phyloP scores from a whole-genome alignment of 2,797 vertebrate genomes.

The Cyprinodon diabolis region DNA sequence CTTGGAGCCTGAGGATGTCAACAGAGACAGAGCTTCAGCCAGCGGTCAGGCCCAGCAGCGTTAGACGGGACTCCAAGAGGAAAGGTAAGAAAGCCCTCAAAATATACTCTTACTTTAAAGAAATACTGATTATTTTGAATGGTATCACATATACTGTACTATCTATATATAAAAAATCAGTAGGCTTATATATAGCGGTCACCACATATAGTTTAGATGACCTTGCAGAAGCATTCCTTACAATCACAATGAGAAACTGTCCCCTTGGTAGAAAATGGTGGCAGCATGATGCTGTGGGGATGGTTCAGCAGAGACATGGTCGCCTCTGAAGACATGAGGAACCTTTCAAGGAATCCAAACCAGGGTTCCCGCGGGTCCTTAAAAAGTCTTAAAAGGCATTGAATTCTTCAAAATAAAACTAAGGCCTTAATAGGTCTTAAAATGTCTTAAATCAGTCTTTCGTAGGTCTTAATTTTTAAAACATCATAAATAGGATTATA shows the following conservation, averaged over 20 bases:
- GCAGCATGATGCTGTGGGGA: not conserved
- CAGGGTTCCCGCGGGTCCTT: too few relatives aligned
- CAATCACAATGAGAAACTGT: not conserved
- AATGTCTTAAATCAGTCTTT: too few relatives aligned
- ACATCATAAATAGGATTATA: too few relatives aligned
- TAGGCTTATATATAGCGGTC: too few relatives aligned
- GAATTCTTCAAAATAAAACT: too few relatives aligned
- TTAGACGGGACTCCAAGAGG: slow-evolving; percentile 83
- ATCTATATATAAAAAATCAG: too few relatives aligned
- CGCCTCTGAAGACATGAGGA: not conserved
- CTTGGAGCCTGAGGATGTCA: slow-evolving; percentile 78
- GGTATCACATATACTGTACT: not conserved
- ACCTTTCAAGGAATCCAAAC: not conserved
- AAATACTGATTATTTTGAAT: not conserved
- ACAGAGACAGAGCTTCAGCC: slow-evolving; percentile 85
- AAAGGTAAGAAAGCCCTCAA: slow-evolving; percentile 68
- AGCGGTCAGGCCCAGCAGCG: slow-evolving; percentile 81
- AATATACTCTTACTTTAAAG: not conserved
- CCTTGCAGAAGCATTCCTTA: too few relatives aligned
- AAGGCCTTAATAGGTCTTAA: too few relatives aligned
- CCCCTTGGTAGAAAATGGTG: not conserved
- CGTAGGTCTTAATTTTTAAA: too few relatives aligned
- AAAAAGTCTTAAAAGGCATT: too few relatives aligned
- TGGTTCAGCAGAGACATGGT: not conserved
- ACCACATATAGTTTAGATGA: too few relatives aligned